Percentiles rank a stretch among this genome's conserved stretches.
Conservation (phyloP, 1,140 invertebrate genomes). For the Aphis craccivora region DNA sequence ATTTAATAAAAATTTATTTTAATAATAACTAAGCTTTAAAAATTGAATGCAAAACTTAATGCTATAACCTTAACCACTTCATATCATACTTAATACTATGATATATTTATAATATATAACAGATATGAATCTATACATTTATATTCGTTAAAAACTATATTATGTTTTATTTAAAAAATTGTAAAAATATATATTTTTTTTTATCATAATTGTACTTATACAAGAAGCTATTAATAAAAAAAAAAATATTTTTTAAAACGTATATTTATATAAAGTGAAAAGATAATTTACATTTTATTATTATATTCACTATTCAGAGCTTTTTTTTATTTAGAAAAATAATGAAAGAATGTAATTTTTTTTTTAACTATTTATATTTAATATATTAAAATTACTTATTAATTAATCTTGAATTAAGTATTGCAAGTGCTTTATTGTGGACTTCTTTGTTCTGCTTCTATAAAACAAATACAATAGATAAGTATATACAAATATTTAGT, state of each 20-base stretch:
- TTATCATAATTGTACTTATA: too few relatives aligned
- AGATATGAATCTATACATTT: too few relatives aligned
- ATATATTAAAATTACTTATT: not conserved
- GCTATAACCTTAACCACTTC: too few relatives aligned
- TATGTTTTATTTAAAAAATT: too few relatives aligned
- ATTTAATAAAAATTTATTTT: too few relatives aligned
- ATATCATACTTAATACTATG: too few relatives aligned
- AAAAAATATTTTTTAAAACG: not conserved
- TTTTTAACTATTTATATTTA: not conserved
- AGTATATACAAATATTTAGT: not conserved
- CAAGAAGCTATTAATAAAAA: too few relatives aligned
- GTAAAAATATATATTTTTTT: too few relatives aligned
- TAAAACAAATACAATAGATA: not conserved
- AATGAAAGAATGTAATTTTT: not conserved
- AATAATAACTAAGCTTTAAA: too few relatives aligned
- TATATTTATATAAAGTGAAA: not conserved
- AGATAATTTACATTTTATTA: not conserved
- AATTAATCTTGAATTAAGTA: conserved; percentile 12
- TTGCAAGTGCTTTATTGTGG: not conserved
- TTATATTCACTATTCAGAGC: not conserved
- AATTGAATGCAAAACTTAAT: too few relatives aligned
- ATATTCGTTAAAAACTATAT: too few relatives aligned
- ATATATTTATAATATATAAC: too few relatives aligned
- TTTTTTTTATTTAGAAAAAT: not conserved
- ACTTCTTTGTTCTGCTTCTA: not conserved